Conservation (phyloP, 2,797 vertebrate genomes). For the Sarcophilus harrisii region DNA sequence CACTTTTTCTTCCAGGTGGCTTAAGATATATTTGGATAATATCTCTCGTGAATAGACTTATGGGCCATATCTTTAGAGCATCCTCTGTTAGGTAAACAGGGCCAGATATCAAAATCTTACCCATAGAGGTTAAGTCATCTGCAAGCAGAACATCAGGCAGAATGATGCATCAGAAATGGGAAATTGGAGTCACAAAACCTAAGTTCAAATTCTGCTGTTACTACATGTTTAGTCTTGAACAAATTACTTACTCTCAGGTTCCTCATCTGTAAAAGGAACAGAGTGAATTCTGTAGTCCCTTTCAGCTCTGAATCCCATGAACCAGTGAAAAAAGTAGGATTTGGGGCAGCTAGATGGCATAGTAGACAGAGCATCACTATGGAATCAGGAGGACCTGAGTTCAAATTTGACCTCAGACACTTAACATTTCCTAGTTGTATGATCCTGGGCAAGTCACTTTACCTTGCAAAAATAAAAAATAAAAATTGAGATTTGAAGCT, state of each 20-base stretch:
- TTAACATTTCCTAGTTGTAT: no score
- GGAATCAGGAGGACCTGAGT: no score
- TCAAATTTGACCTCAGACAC: no score
- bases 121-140: slow-evolving; percentile 26
- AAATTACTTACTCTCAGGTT: neutral
- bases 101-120: slow-evolving; percentile 19
- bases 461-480: neutral
- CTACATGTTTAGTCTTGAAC: neutral
- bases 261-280: neutral
- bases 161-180: neutral
- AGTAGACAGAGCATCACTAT: no score
- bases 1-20: neutral
- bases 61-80: neutral
- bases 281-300: neutral
- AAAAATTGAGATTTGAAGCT: neutral
- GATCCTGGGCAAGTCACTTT: no score
- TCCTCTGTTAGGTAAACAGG: slow-evolving; percentile 42
- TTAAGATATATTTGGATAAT: neutral
- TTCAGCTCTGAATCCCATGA: neutral
- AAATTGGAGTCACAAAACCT: neutral
- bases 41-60: neutral
- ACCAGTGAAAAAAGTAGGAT: neutral
- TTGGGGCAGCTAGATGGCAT: neutral
- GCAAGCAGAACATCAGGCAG: neutral
- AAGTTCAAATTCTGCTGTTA: neutral